A percentile compares a stretch with the other conserved stretches of the same genome.
These are phyloP conservation scores for Holothuria leucospilota DNA, from an alignment of 53 echinoderm and acorn worm species.

Conservation along the genomic window DNA sequence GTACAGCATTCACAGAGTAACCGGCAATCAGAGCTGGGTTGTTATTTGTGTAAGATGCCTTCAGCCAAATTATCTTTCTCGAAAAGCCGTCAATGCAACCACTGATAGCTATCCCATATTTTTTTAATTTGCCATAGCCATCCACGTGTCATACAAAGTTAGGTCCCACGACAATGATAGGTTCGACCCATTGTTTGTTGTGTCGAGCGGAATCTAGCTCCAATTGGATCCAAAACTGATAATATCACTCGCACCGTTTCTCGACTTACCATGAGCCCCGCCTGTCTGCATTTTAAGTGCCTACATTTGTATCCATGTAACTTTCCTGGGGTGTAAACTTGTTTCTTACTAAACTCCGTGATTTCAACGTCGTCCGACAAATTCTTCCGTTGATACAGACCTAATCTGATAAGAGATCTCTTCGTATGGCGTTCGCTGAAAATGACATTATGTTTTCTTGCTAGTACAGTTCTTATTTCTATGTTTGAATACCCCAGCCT, in stretches of 20 bases:
- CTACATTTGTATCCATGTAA: background rate
- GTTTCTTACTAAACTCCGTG: background rate
- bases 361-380: background rate
- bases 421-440: slow-evolving; percentile 26
- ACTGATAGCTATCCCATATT: background rate
- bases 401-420: slow-evolving; percentile 4
- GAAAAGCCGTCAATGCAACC: slow-evolving; percentile 19
- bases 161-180: too few species aligned
- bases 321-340: background rate
- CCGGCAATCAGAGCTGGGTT: background rate
- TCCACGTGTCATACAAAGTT: background rate
- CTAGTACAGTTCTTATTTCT: slow-evolving; percentile 34
- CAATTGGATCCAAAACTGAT: background rate
- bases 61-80: background rate
- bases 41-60: background rate
- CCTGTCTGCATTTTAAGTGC: background rate
- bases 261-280: background rate
- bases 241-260: background rate
- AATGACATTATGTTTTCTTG: background rate
- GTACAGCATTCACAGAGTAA: background rate
- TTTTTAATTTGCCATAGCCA: background rate
- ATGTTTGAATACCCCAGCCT: slow-evolving; percentile 34
- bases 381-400: slow-evolving; percentile 23
- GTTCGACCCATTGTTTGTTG: background rate
- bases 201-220: background rate